These are phyloP conservation scores for Ooceraea biroi DNA, from an alignment of 1,140 invertebrate genomes.

Conservation along the genomic window DNA sequence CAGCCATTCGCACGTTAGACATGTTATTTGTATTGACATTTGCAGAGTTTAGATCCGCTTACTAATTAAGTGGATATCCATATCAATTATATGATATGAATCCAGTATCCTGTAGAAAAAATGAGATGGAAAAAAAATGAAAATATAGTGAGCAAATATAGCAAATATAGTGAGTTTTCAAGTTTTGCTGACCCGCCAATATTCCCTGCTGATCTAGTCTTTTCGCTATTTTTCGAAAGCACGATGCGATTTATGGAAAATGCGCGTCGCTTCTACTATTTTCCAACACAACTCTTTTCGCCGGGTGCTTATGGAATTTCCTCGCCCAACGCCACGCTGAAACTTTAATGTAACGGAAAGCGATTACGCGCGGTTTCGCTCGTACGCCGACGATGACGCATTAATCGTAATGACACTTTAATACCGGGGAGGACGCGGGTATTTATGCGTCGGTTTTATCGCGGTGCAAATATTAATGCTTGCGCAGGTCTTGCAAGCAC, in stretches of 20 bases:
- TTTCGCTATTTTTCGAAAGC: neutral
- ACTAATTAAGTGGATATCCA: too few species aligned
- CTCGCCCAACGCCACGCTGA: slow-evolving; percentile 19
- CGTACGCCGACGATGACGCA: slow-evolving; percentile 51
- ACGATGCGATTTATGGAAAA: slow-evolving; percentile 7
- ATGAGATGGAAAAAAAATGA: too few species aligned
- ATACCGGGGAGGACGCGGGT: slow-evolving; percentile 48
- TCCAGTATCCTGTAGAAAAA: too few species aligned
- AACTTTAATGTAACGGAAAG: slow-evolving; percentile 66
- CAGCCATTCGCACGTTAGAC: too few species aligned
- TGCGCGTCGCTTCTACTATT: neutral
- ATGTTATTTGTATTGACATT: neutral
- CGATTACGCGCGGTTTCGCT: slow-evolving; percentile 61
- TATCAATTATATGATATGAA: too few species aligned
- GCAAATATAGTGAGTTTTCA: neutral
- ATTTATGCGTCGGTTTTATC: slow-evolving; percentile 60
- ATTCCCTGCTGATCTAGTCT: neutral
- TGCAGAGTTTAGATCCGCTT: neutral
- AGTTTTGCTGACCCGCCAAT: neutral
- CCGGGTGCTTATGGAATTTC: slow-evolving; percentile 5
- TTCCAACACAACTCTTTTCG: neutral
- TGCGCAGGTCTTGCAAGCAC: slow-evolving; percentile 28
- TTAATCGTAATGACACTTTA: slow-evolving; percentile 65
- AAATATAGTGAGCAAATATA: too few species aligned
- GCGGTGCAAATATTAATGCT: slow-evolving; percentile 52